These are phyloP conservation scores for Neogobius melanostomus DNA, from an alignment of 2,113 vertebrate genomes.

Conservation along the genomic window DNA sequence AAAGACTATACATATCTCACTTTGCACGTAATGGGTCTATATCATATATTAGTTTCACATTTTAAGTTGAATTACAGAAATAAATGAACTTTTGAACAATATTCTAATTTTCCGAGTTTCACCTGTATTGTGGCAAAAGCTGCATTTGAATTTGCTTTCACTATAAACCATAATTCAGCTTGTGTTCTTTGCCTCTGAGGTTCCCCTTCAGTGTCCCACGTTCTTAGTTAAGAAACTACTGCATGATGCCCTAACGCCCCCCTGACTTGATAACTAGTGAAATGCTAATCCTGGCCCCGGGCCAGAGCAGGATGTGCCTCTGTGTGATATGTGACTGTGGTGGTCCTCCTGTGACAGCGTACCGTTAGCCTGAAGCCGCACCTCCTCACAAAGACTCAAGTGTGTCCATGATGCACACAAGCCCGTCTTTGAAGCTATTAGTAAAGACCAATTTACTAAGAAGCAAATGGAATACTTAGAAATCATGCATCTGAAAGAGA, in stretches of 20 bases:
- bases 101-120: too few species aligned
- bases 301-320: constrained; percentile 23
- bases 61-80: too few species aligned
- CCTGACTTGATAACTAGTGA: constrained; percentile 23
- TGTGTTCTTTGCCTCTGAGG: too few species aligned
- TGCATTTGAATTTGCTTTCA: too few species aligned
- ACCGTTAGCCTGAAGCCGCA: constrained; percentile 26
- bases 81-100: too few species aligned
- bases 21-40: too few species aligned
- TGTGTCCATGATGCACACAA: not conserved
- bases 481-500: not conserved
- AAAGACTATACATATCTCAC: too few species aligned
- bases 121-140: too few species aligned
- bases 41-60: too few species aligned
- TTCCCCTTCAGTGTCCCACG: not conserved
- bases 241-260: constrained; percentile 10
- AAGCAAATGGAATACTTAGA: constrained; percentile 9
- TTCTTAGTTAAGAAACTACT: not conserved
- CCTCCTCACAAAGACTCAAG: constrained; percentile 21
- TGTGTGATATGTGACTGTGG: not conserved
- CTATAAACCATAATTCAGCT: too few species aligned
- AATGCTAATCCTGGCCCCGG: constrained; percentile 31
- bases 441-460: constrained; percentile 1
- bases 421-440: not conserved
- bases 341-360: constrained; percentile 25